A percentile compares a stretch with the other conserved stretches of the same genome.
phyloP scores from a whole-genome alignment of 2,797 vertebrate genomes.

The Muscicapa comitata region DNA sequence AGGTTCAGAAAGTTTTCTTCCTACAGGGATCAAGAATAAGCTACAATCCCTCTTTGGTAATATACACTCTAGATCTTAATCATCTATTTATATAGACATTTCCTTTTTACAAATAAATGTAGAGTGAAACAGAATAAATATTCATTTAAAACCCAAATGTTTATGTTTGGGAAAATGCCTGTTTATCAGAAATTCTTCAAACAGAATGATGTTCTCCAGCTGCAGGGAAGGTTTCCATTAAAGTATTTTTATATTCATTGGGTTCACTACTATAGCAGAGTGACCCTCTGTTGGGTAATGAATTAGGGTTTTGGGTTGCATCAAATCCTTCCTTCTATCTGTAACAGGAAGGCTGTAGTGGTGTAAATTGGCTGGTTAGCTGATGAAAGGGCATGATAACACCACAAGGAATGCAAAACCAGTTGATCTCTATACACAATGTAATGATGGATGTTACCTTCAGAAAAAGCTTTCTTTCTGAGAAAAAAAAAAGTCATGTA shows the following conservation, averaged over 20 bases:
- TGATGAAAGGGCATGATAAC: constrained; percentile 35
- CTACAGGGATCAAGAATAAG: background rate
- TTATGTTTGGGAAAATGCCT: constrained; percentile 54
- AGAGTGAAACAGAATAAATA: constrained; percentile 59
- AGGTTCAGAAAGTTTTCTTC: constrained; percentile 20
- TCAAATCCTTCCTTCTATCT: constrained; percentile 37
- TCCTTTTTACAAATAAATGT: constrained; percentile 58
- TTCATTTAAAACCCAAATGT: constrained; percentile 53
- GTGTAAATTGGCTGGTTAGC: constrained; percentile 52
- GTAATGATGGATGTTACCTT: constrained; percentile 5
- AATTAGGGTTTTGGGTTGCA: constrained; percentile 29
- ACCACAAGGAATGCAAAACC: constrained; percentile 13
- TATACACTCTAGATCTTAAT: constrained; percentile 29
- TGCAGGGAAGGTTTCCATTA: constrained; percentile 43
- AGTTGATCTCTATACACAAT: background rate
- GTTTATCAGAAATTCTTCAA: constrained; percentile 54
- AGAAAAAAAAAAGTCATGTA: background rate
- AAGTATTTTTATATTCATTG: constrained; percentile 11
- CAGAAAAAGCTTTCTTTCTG: background rate
- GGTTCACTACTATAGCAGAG: background rate
- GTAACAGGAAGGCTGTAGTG: constrained; percentile 25
- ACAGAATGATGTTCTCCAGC: constrained; percentile 45
- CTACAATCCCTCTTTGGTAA: background rate
- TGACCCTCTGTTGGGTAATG: background rate
- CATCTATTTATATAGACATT: constrained; percentile 56